Evolutionary conservation across 2,888 invertebrate genomes (phyloP).

Genomic region (Lasioglossum lativentre): DNA sequence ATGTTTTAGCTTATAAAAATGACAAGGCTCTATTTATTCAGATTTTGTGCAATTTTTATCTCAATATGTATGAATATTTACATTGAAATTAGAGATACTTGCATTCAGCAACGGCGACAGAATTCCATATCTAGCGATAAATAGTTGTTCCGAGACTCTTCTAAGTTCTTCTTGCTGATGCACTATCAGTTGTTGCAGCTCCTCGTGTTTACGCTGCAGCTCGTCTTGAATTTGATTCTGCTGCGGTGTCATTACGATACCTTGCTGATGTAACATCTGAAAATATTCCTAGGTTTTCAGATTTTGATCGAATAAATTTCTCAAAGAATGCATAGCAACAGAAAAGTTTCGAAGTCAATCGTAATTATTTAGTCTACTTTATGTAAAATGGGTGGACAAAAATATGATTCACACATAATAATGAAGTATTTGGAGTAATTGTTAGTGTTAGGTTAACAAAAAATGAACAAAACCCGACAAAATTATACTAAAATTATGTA

Average conservation of each 20-base stretch:
- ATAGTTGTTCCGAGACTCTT: constrained; percentile 93
- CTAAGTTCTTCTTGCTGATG: constrained; percentile 94
- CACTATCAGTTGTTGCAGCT: constrained; percentile 93
- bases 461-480: too few species aligned
- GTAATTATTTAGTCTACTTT: not conserved
- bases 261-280: constrained; percentile 80
- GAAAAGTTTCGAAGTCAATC: not conserved
- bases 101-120: constrained; percentile 83
- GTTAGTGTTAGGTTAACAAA: too few species aligned
- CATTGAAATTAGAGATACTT: constrained; percentile 53
- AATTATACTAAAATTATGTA: too few species aligned
- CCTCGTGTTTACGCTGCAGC: constrained; percentile 92
- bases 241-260: constrained; percentile 86
- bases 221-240: constrained; percentile 86
- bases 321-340: not conserved
- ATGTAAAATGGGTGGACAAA: not conserved
- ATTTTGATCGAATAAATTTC: not conserved
- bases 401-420: too few species aligned
- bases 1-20: too few species aligned
- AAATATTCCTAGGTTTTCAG: constrained; percentile 21
- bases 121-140: constrained; percentile 92
- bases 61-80: too few species aligned
- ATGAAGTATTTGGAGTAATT: too few species aligned
- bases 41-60: too few species aligned
- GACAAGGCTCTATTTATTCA: too few species aligned